These are phyloP conservation scores for Cyphomyrus discorhynchus DNA, from an alignment of 2,113 vertebrate species.

Conservation along the genomic window DNA sequence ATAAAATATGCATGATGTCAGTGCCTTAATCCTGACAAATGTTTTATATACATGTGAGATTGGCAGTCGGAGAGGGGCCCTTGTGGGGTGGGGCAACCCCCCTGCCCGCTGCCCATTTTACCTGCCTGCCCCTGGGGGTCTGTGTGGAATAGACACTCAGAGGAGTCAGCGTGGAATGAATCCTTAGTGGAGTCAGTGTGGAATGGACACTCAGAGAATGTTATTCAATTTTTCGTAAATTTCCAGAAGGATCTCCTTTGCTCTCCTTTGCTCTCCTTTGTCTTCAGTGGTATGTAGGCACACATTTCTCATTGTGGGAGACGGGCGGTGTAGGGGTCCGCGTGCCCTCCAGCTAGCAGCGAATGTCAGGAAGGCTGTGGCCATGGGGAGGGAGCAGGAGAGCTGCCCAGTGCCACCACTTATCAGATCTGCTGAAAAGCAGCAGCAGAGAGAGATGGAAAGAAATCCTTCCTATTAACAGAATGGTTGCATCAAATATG, in stretches of 20 bases:
- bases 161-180: no score
- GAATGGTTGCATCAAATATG: not conserved
- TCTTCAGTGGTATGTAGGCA: not conserved
- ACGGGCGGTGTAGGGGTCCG: not conserved
- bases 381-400: not conserved
- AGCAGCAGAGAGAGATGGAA: not conserved
- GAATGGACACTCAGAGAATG: not conserved
- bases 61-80: no score
- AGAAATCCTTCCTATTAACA: not conserved
- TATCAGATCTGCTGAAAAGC: not conserved
- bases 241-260: not conserved
- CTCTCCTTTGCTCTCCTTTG: not conserved
- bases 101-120: no score
- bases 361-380: not conserved
- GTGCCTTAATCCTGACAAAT: no score
- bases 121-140: no score
- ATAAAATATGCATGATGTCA: no score
- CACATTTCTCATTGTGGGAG: not conserved
- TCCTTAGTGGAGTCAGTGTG: not conserved
- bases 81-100: no score
- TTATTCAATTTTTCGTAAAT: not conserved
- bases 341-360: not conserved
- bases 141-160: no score
- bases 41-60: no score
- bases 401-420: not conserved